Base-by-base conservation (phyloP, 2,888 invertebrate genomes). In the Eupithecia insigniata region DNA sequence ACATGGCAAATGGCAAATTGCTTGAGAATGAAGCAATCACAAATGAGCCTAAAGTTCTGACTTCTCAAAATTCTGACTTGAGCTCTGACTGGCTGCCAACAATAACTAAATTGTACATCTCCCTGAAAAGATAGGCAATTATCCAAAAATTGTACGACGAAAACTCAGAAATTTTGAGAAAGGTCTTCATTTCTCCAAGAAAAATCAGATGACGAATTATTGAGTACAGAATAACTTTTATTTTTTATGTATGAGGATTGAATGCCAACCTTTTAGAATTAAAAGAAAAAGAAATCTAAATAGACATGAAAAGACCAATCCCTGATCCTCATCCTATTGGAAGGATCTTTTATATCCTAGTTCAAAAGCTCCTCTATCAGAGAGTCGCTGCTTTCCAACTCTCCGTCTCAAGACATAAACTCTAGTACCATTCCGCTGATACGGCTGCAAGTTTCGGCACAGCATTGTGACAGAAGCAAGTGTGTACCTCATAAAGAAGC, bases 391-490 rank as follows among this genome's bases (percentile, higher is more conserved):
- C 32, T 4, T 8, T 62, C 32, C n/a, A 18, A 58, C 55, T 66
- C 69, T 43, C 51, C 36, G 73, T 32, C 62, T 60, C 22, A 14
- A 39, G 60, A 72, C 67, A 60, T 72, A 72, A 72, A 69, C 64
- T 65, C 30, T 26, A 69, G 66, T 46, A 67, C 60, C 46, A 55
- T 71, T 72, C 36, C 55, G 22, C 61, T 70, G 68, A 70, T 73
- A 73, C 67, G 70, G 62, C 39, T 36, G 61, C 36, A 70, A 68
- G 70, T 74, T 71, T 71, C 26, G 65, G 66, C 58, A 51, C 60
- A 66, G 36, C 61, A 69, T 61, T 73, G 73, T 66, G 65, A 43
- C 30, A 55, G 64, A 28, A 64, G 34, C 68, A 26, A 30, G 34
- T 5, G 43, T 65, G 65, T 66, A 66, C 30, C 65, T 46, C 72